Base-by-base conservation (phyloP, 2,888 invertebrate genomes). In the Nycteola revayana region DNA sequence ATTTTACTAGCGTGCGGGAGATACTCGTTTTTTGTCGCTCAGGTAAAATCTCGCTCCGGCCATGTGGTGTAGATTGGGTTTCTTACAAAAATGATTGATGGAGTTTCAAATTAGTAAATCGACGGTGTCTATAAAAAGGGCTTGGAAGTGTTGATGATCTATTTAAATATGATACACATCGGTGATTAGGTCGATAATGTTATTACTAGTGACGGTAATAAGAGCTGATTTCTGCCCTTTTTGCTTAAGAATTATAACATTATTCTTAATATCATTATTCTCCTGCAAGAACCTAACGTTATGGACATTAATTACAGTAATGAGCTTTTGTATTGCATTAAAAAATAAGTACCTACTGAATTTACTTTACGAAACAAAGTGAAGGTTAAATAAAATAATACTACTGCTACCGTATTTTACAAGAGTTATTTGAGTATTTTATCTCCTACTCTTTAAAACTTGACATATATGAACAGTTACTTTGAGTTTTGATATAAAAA, bases 41-140 rank as follows among this genome's bases (percentile, higher is more conserved):
- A 86, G 86, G 86, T 86, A 86, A 71, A 71, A 61, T 52, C 65
- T 59, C 64, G 54, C 56, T 62, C 59, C 60, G 33, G 65, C 62
- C 81, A 73, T 75, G 72, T 73, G 75, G 74, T 53, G 67, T 67
- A 73, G 72, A 81, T 80, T 79, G 74, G 67, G 66, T 77, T 74
- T 69, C 74, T 73, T 68, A 68, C 57, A 55, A 52, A 61, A 61
- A 80, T 87, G 84, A 86, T 87, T 83, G 75, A 86, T 83, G 80
- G 68, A 61, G 46, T 60, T 73, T 67, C 66, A 76, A 79, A 80
- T 81, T 74, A 77, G 74, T 77, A 60, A 61, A 62, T 64, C 66
- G 67, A 65, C 68, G 71, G 60, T 50, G 61, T 64, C 55, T 45
- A 46, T 29, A 70, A 70, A 71, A 71, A 66, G 42, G 30, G 28